phyloP scores from a whole-genome alignment of 2,113 vertebrate species.

The Morone chrysops region DNA sequence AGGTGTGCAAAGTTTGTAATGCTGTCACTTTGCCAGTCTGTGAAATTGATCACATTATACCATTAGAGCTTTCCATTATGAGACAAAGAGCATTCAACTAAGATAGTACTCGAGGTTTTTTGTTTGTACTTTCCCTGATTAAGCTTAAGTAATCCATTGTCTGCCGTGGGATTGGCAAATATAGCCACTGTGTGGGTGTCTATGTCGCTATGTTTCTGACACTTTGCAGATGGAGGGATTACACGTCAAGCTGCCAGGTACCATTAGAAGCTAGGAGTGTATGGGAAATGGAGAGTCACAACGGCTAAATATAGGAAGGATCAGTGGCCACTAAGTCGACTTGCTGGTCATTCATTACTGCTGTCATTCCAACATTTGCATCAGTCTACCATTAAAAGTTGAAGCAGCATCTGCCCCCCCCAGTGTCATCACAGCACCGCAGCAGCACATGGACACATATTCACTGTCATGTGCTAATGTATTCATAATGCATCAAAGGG shows the following conservation, averaged over 20 bases:
- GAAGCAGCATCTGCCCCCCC: background rate
- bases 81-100: conserved; percentile 35
- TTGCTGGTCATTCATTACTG: conserved; percentile 28
- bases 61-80: conserved; percentile 21
- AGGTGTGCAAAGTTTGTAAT: background rate
- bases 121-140: conserved; percentile 65
- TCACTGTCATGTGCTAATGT: conserved; percentile 1
- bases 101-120: conserved; percentile 20
- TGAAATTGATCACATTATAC: background rate
- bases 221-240: conserved; percentile 74
- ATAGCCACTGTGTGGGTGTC: conserved; percentile 51
- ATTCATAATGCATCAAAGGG: conserved; percentile 4
- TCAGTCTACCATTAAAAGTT: conserved; percentile 12
- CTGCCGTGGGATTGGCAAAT: conserved; percentile 51
- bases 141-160: conserved; percentile 70
- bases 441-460: background rate
- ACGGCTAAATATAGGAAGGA: conserved; percentile 65
- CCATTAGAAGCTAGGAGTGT: conserved; percentile 45
- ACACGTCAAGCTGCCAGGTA: conserved; percentile 64
- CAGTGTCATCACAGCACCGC: conserved; percentile 4
- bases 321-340: conserved; percentile 48
- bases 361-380: conserved; percentile 4
- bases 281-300: conserved; percentile 51
- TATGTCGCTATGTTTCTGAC: conserved; percentile 51
- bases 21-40: background rate